These are phyloP conservation scores for Gyrodactylus bullatarudis DNA, from an alignment of 1,140 invertebrate genomes.

Conservation along the genomic window DNA sequence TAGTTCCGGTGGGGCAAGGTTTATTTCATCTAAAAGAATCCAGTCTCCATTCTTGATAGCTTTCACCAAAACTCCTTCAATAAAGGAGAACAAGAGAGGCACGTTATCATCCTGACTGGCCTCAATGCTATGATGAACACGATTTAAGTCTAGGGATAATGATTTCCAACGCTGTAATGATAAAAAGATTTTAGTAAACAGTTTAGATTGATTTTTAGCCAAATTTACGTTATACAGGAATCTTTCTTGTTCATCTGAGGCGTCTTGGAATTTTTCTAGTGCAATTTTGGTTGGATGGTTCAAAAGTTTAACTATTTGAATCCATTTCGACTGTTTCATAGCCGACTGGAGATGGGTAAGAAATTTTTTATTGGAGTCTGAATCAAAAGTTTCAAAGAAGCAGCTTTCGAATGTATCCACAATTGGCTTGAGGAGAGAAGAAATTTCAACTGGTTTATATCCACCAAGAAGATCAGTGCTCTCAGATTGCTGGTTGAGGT, in stretches of 20 bases:
- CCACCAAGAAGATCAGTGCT: constrained; percentile 73
- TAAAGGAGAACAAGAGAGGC: constrained; percentile 8
- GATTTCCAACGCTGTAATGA: not conserved
- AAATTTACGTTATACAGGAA: not conserved
- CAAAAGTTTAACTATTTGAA: not conserved
- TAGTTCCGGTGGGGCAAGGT: constrained; percentile 70
- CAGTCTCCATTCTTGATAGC: constrained; percentile 57
- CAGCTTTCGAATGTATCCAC: not conserved
- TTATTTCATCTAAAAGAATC: constrained; percentile 86
- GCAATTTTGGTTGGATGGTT: not conserved
- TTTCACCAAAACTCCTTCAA: constrained; percentile 43
- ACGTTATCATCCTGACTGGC: not conserved
- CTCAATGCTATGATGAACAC: not conserved
- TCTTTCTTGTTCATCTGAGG: not conserved
- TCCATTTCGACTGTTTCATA: constrained; percentile 3
- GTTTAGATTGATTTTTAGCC: not conserved
- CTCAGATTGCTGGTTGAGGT: constrained; percentile 96
- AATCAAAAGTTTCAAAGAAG: not conserved
- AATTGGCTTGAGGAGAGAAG: not conserved
- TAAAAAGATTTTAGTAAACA: not conserved
- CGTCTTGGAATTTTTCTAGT: not conserved
- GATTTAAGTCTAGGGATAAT: not conserved
- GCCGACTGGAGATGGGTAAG: not conserved
- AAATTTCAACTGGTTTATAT: constrained; percentile 12
- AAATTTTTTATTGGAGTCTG: not conserved